A percentile compares a stretch with the other conserved stretches of the same genome.
phyloP scores from a whole-genome alignment of 1,140 invertebrate genomes.

The Trypoxylus dichotomus region DNA sequence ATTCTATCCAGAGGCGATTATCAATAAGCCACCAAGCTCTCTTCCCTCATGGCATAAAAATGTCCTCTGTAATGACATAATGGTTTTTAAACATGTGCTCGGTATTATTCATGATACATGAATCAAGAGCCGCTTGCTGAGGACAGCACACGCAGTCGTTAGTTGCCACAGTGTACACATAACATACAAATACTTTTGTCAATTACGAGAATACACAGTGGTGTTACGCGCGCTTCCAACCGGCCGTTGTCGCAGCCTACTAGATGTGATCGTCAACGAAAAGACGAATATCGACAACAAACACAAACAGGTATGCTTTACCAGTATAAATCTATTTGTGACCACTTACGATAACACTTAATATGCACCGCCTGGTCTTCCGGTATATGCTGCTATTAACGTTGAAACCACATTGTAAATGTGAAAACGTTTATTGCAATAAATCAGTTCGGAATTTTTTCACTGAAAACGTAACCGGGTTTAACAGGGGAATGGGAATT shows the following conservation, averaged over 20 bases:
- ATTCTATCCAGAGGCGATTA: neutral
- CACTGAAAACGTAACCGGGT: no score
- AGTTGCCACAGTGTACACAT: neutral
- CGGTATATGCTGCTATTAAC: neutral
- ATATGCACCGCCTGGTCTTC: neutral
- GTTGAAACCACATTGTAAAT: neutral
- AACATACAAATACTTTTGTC: neutral
- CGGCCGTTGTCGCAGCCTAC: neutral
- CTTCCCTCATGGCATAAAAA: slow-evolving; percentile 16
- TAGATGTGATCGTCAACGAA: slow-evolving; percentile 7
- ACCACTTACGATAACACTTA: neutral
- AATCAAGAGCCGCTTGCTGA: slow-evolving; percentile 1
- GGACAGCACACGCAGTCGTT: neutral
- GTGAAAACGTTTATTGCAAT: no score
- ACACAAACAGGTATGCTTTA: neutral
- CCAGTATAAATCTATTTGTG: neutral
- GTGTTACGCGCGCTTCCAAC: neutral
- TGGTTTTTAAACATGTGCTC: slow-evolving; percentile 13
- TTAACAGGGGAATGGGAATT: no score
- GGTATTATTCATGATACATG: neutral
- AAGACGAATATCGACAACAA: neutral
- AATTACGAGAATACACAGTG: neutral
- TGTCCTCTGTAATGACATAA: slow-evolving; percentile 11
- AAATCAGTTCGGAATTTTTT: no score
- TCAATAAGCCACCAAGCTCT: neutral